Evolutionary conservation across 2,797 vertebrate genomes (phyloP), one percentile per base, ranked within the genome.

Genomic region (Premnoplex brunnescens): DNA sequence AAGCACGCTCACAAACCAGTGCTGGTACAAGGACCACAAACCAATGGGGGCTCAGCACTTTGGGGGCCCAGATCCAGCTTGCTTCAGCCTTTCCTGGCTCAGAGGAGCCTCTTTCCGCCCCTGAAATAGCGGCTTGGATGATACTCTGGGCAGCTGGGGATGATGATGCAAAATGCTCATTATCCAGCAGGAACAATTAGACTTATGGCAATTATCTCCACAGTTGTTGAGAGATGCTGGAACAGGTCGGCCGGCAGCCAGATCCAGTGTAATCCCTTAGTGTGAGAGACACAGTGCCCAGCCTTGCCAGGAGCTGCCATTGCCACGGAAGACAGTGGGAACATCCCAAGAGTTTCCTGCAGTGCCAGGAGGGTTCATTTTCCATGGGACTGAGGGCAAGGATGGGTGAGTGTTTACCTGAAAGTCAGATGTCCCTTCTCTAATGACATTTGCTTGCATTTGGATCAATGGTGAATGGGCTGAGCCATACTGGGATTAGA

Each of bases 141-240:
- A 89, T 95, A 84, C 63, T 95, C 26, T 67, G 9, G 0, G 84
- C 95, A 96, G 95, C 93, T 84, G 85, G 77, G 72, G 88, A 87
- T 60, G 90, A 96, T 74, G 90, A 91, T 96, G 95, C 92, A 91
- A 91, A 93, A 93, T 32, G 55, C 90, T 97, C 54, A 0, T 97
- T 97, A 96, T 86, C 91, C 81, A 79, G 91, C 88, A 93, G 88
- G 95, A 95, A 93, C 92, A 95, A 88, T 96, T 85, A 97, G 92
- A 88, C 84, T 94, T 88, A 94, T 7, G 59, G 89, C 95, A 97
- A 97, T 97, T 97, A 97, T 92, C 95, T 91, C 49, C 46, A 46
- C 91, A 71, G 93, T 75, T 84, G 87, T 89, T 77, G 91, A 84
- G 92, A 88, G 94, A 84, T 56, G 58, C 94, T 0, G 67, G 96